Base-by-base conservation (phyloP, 2,888 invertebrate genomes). In the Phragmatobia fuliginosa region DNA sequence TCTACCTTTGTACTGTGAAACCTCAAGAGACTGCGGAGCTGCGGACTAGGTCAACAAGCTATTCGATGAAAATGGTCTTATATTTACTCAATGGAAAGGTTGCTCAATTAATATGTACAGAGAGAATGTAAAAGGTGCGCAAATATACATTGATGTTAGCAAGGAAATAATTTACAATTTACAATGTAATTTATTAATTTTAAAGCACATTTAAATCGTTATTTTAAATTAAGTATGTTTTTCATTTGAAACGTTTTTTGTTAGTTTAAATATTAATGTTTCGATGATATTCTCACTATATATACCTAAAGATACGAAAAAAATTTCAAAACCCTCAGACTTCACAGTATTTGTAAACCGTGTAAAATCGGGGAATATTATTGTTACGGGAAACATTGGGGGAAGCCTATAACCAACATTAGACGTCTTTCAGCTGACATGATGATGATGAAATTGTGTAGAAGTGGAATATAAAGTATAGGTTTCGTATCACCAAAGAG, bases 81-180 rank as follows among this genome's bases (percentile, higher is more conserved):
- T 49, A 49, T 49, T 49, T 49, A n/a, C 2, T 8, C 21, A 49
- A n/a, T 10, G 21, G 10, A 49, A 49, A 49, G 45, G 8, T 49
- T 49, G 45, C 45, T 49, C 45, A 45, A 45, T 21, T 49, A 49
- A 49, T n/a, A 49, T 49, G 10, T 49, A 49, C 21, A 49, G n/a
- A 49, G 45, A 2, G 10, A 49, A 49, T 36, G 36, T 32, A 32
- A 49, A 32, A 49, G 21, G 45, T 41, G 25, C 14, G 11, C 33
- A n/a, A 25, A 49, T 49, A n/a, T 49, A 49, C n/a, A n/a, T n/a
- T 49, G n/a, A 49, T 49, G n/a, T 49, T 49, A 49, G 45, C n/a
- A 21, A 21, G 21, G 8, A 49, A 49, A 8, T n/a, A n/a, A 8
- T 49, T 49, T 49, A n/a, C 21, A 21, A 49, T n/a, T n/a, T 49